Conservation (phyloP, 2,113 vertebrate species). For the Amphilophus citrinellus region DNA sequence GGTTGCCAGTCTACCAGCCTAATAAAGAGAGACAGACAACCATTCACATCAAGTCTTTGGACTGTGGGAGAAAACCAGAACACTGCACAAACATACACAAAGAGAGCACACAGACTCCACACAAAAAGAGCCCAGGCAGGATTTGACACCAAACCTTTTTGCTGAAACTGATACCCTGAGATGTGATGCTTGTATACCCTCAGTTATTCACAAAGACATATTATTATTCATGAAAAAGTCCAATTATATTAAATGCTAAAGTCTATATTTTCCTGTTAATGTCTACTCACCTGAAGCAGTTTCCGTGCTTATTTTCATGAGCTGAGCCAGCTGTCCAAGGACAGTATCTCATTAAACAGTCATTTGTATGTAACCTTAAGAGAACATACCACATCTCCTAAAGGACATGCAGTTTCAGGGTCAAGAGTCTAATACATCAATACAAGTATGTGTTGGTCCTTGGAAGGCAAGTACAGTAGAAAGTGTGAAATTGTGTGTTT, state of each 20-base stretch:
- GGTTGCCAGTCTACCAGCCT: neutral
- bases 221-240: slow-evolving; percentile 71
- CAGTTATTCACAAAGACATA: slow-evolving; percentile 55
- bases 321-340: slow-evolving; percentile 59
- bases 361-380: slow-evolving; percentile 32
- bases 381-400: slow-evolving; percentile 10
- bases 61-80: neutral
- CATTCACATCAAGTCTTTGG: neutral
- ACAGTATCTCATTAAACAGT: slow-evolving; percentile 65
- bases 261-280: slow-evolving; percentile 55
- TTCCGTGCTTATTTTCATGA: slow-evolving; percentile 53
- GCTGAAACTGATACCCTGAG: slow-evolving; percentile 1
- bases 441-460: neutral
- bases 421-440: neutral
- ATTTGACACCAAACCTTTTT: neutral
- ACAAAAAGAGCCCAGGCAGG: neutral
- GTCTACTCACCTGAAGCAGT: slow-evolving; percentile 39
- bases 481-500: slow-evolving; percentile 2
- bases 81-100: neutral
- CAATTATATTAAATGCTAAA: slow-evolving; percentile 60
- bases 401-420: slow-evolving; percentile 15
- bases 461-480: neutral
- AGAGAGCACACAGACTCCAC: neutral
- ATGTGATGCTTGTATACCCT: slow-evolving; percentile 22
- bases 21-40: neutral